Percentiles rank a stretch among this genome's conserved stretches.
phyloP scores from a whole-genome alignment of 2,113 vertebrate genomes.

The Tamias sibiricus region DNA sequence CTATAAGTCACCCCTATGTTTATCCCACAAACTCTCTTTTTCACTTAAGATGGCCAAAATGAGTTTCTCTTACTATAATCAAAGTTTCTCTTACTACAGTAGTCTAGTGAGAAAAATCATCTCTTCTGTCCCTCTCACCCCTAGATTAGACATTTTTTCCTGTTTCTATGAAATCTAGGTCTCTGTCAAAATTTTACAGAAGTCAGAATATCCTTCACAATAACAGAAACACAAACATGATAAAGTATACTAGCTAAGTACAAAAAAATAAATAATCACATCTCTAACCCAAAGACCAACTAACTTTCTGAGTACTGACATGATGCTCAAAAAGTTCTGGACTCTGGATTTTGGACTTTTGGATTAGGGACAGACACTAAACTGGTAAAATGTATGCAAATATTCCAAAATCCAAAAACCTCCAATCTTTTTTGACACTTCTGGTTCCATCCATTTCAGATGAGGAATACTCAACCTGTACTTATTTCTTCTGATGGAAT shows the following conservation, averaged over 20 bases:
- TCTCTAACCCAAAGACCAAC: not conserved
- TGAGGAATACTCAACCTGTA: not conserved
- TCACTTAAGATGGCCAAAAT: not conserved
- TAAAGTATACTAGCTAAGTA: conserved; percentile 36
- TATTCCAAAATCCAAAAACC: not conserved
- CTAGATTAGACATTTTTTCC: not conserved
- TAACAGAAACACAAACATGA: conserved; percentile 48
- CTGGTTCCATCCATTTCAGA: not conserved
- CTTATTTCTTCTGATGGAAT: conserved; percentile 16
- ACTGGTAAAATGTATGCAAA: not conserved
- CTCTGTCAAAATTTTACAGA: conserved; percentile 49
- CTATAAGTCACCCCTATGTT: not conserved
- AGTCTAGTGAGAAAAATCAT: conserved; percentile 18
- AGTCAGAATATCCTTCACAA: conserved; percentile 60
- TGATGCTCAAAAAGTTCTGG: not conserved
- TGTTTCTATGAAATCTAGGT: conserved; percentile 18
- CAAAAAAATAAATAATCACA: not conserved
- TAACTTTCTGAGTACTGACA: not conserved
- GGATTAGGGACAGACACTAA: not conserved
- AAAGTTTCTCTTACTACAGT: not conserved
- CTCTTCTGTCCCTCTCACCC: not conserved
- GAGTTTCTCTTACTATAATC: conserved; percentile 37
- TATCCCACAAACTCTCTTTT: not conserved
- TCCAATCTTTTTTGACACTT: not conserved
- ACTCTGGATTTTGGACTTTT: not conserved